These are phyloP conservation scores for Helicolenus hilgendorfi DNA, from an alignment of 2,797 vertebrate species.

Conservation along the genomic window DNA sequence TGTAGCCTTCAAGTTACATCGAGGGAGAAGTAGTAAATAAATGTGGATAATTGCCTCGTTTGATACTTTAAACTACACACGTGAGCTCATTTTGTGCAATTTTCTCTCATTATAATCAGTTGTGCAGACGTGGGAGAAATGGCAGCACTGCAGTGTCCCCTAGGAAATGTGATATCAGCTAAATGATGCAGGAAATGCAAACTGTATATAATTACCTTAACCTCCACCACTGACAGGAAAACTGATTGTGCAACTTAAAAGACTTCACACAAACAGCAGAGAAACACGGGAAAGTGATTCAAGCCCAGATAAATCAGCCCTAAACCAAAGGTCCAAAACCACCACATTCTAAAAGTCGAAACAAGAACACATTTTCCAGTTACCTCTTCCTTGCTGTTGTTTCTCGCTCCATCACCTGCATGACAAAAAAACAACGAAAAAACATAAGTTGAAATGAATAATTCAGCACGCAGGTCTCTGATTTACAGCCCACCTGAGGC, in stretches of 20 bases:
- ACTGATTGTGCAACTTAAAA: conserved; percentile 10
- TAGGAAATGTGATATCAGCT: conserved; percentile 40
- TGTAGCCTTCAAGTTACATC: conserved; percentile 13
- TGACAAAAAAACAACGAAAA: neutral
- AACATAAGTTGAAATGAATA: neutral
- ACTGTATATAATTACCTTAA: conserved; percentile 46
- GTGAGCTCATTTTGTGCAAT: conserved; percentile 60
- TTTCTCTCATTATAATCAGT: conserved; percentile 76
- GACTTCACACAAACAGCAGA: neutral
- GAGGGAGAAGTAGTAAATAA: conserved; percentile 33
- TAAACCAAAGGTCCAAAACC: neutral
- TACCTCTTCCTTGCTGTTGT: neutral
- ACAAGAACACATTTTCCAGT: neutral
- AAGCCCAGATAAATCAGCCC: neutral
- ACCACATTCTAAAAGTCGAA: neutral
- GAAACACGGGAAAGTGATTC: neutral
- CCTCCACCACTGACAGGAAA: neutral
- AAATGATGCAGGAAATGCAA: conserved; percentile 42
- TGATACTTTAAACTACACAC: conserved; percentile 46
- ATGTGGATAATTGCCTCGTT: conserved; percentile 22
- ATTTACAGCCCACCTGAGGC: conserved; percentile 32
- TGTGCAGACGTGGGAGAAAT: conserved; percentile 29
- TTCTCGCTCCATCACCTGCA: neutral
- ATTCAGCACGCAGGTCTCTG: neutral
- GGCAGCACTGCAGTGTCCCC: conserved; percentile 26